Evolutionary conservation across 2,797 vertebrate genomes (phyloP).

Genomic region (Sphaeramia orbicularis): DNA sequence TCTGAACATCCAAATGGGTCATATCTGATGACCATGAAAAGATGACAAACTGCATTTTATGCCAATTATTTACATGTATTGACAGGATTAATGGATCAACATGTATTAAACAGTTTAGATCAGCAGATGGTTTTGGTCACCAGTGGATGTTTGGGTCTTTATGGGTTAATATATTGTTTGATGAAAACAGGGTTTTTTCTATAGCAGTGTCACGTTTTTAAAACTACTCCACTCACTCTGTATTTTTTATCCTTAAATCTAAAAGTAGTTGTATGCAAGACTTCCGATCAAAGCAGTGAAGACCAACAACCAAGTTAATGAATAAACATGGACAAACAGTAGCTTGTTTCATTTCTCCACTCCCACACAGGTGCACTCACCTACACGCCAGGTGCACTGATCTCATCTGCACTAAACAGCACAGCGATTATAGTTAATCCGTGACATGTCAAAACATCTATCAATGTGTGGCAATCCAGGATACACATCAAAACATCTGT

Average conservation of each 20-base stretch:
- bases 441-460: slow-evolving; percentile 78
- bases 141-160: too few species aligned
- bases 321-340: slow-evolving; percentile 66
- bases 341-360: slow-evolving; percentile 59
- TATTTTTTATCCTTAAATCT: slow-evolving; percentile 39
- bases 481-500: slow-evolving; percentile 53
- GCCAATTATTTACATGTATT: too few species aligned
- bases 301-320: slow-evolving; percentile 51
- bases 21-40: too few species aligned
- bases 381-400: slow-evolving; percentile 75
- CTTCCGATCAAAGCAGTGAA: slow-evolving; percentile 59
- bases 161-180: too few species aligned
- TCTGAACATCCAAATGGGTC: too few species aligned
- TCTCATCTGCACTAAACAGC: slow-evolving; percentile 64
- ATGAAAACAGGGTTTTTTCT: too few species aligned
- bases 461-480: slow-evolving; percentile 65
- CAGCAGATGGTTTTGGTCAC: too few species aligned
- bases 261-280: slow-evolving; percentile 5
- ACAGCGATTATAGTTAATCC: slow-evolving; percentile 68
- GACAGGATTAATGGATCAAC: too few species aligned
- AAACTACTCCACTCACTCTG: neutral
- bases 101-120: too few species aligned
- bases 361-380: slow-evolving; percentile 76
- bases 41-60: too few species aligned
- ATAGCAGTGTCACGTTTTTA: too few species aligned